These are phyloP conservation scores for Heloderma charlesbogerti DNA, from an alignment of 2,113 vertebrate species.

Conservation along the genomic window DNA sequence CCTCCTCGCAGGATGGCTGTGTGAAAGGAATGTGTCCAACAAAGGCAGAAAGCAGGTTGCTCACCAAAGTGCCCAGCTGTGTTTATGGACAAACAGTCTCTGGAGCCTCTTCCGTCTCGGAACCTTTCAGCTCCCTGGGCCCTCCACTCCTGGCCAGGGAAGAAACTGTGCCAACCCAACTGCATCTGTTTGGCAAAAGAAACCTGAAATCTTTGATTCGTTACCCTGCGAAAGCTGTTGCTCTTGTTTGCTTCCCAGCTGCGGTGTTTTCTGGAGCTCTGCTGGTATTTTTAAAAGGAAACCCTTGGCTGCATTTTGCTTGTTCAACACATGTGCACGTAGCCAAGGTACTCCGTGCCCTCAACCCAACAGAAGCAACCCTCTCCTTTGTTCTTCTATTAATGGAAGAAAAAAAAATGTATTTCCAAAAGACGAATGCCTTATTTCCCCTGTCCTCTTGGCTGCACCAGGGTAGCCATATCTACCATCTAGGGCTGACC, in stretches of 20 bases:
- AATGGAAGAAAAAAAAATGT: background rate
- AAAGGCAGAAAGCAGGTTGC: slow-evolving; percentile 75
- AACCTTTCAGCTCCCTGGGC: slow-evolving; percentile 67
- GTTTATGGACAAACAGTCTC: slow-evolving; percentile 80
- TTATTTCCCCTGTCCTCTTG: background rate
- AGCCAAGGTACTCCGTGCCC: slow-evolving; percentile 12
- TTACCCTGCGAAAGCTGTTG: slow-evolving; percentile 79
- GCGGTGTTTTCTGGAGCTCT: slow-evolving; percentile 56
- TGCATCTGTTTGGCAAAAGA: slow-evolving; percentile 83
- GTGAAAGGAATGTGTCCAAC: slow-evolving; percentile 60
- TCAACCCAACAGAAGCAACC: background rate
- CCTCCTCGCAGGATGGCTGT: slow-evolving; percentile 58
- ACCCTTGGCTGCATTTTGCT: slow-evolving; percentile 66
- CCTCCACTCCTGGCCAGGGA: slow-evolving; percentile 72
- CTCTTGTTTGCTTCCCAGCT: slow-evolving; percentile 79
- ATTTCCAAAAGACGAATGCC: background rate
- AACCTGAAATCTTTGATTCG: slow-evolving; percentile 66
- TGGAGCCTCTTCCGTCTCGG: slow-evolving; percentile 74
- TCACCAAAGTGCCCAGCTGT: slow-evolving; percentile 73
- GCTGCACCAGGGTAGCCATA: background rate
- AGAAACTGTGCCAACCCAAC: slow-evolving; percentile 77
- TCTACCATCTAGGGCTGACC: background rate
- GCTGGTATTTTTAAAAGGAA: slow-evolving; percentile 65
- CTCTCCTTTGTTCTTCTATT: background rate
- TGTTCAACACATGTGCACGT: slow-evolving; percentile 53